These are phyloP conservation scores for Microtus montanus DNA, from an alignment of 2,113 vertebrate genomes.

Conservation along the genomic window DNA sequence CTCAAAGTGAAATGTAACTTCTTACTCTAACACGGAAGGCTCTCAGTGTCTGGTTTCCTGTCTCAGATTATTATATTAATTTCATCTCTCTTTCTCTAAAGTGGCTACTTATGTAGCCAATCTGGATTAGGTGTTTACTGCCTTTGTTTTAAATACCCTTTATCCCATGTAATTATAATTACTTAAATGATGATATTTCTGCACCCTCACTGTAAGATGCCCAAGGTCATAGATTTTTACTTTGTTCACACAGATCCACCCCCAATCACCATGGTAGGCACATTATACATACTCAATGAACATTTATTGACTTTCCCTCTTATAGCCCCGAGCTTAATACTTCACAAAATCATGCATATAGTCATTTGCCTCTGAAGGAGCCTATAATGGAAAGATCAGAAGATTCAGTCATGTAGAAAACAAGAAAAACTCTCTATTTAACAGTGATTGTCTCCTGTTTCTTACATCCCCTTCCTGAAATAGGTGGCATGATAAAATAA, in stretches of 20 bases:
- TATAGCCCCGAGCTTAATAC: neutral
- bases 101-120: neutral
- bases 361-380: constrained; percentile 32
- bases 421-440: constrained; percentile 51
- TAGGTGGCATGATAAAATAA: constrained; percentile 39
- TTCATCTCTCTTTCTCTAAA: neutral
- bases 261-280: neutral
- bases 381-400: constrained; percentile 35
- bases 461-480: constrained; percentile 39
- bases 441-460: constrained; percentile 1
- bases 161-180: neutral
- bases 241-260: neutral
- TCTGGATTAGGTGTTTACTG: neutral
- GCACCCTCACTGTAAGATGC: neutral
- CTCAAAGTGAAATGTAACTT: neutral
- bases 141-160: constrained; percentile 4
- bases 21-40: neutral
- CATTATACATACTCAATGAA: neutral
- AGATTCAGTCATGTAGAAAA: constrained; percentile 52
- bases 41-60: neutral
- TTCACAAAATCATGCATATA: constrained; percentile 32
- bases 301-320: neutral
- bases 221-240: neutral
- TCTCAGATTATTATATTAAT: neutral
- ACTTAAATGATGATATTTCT: neutral